Evolutionary conservation across 2,113 vertebrate genomes (phyloP).

Genomic region (Seriola dumerili): DNA sequence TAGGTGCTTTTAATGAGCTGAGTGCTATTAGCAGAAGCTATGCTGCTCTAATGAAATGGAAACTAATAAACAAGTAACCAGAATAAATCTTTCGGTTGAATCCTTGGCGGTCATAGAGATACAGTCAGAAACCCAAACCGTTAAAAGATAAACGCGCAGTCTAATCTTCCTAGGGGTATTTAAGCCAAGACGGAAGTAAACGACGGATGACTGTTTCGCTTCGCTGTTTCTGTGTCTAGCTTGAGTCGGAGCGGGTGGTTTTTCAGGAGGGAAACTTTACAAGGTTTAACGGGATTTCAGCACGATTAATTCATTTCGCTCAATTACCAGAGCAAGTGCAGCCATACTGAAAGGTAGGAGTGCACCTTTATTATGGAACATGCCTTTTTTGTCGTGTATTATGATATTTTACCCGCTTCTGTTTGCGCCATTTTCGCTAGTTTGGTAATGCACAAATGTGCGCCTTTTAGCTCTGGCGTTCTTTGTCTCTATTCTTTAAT

Average conservation of each 20-base stretch:
- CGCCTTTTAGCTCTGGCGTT: conserved; percentile 81
- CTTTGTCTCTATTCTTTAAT: conserved; percentile 84
- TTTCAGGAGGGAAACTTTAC: conserved; percentile 89
- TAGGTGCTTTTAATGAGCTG: not conserved
- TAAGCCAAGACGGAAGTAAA: conserved; percentile 75
- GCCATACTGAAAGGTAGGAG: conserved; percentile 81
- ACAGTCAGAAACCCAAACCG: not conserved
- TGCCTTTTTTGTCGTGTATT: conserved; percentile 36
- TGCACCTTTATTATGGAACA: not conserved
- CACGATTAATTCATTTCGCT: conserved; percentile 72
- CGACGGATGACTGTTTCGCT: conserved; percentile 42
- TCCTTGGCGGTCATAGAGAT: not conserved
- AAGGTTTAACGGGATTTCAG: conserved; percentile 84
- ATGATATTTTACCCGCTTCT: conserved; percentile 64
- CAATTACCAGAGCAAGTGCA: conserved; percentile 71
- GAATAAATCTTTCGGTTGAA: not conserved
- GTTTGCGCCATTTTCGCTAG: conserved; percentile 84
- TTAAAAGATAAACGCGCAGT: not conserved
- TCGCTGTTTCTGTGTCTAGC: conserved; percentile 50
- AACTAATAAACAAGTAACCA: not conserved
- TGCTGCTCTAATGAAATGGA: not conserved
- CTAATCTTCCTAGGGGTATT: conserved; percentile 31
- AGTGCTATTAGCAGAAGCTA: not conserved
- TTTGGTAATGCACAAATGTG: conserved; percentile 83
- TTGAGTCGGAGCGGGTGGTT: conserved; percentile 85